Evolutionary conservation across 2,888 invertebrate species (phyloP).

Genomic region (Drosophila meridionalis): DNA sequence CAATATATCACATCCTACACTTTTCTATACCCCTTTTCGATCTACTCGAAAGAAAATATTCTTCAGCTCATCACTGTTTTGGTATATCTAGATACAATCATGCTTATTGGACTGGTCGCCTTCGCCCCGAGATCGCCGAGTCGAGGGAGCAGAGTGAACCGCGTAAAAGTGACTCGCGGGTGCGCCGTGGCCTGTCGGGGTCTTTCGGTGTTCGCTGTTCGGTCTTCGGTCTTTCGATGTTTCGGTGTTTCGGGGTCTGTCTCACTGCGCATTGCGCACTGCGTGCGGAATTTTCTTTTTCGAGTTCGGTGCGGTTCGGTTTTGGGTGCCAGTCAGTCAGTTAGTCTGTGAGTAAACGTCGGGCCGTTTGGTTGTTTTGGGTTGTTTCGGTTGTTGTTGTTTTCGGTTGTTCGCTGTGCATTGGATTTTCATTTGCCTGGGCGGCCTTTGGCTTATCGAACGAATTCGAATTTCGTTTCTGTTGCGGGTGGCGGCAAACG

Average conservation of each 20-base stretch:
- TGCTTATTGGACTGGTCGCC: conserved; percentile 51
- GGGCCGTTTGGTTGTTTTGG: conserved; percentile 67
- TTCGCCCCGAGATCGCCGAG: conserved; percentile 34
- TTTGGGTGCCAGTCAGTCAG: conserved; percentile 49
- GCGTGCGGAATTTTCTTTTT: conserved; percentile 76
- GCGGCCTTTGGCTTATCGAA: conserved; percentile 61
- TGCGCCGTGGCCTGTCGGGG: conserved; percentile 78
- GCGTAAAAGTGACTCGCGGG: conserved; percentile 81
- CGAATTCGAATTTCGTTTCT: conserved; percentile 45
- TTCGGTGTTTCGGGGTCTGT: conserved; percentile 34
- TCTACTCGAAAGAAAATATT: not conserved
- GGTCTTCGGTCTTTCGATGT: conserved; percentile 3
- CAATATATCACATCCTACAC: too few species aligned
- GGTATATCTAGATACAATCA: conserved; percentile 56
- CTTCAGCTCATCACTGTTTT: conserved; percentile 45
- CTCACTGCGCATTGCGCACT: conserved; percentile 70
- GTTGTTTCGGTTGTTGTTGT: conserved; percentile 41
- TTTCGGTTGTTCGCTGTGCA: conserved; percentile 19
- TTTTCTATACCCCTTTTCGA: not conserved
- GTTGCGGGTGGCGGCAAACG: conserved; percentile 64
- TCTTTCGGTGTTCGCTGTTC: conserved; percentile 24
- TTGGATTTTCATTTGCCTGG: conserved; percentile 25
- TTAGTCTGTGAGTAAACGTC: conserved; percentile 83
- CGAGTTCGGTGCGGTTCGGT: conserved; percentile 54
- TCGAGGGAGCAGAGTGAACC: conserved; percentile 44